These are phyloP conservation scores for Odontothrips loti DNA, from an alignment of 2,888 invertebrate genomes.

Conservation along the genomic window DNA sequence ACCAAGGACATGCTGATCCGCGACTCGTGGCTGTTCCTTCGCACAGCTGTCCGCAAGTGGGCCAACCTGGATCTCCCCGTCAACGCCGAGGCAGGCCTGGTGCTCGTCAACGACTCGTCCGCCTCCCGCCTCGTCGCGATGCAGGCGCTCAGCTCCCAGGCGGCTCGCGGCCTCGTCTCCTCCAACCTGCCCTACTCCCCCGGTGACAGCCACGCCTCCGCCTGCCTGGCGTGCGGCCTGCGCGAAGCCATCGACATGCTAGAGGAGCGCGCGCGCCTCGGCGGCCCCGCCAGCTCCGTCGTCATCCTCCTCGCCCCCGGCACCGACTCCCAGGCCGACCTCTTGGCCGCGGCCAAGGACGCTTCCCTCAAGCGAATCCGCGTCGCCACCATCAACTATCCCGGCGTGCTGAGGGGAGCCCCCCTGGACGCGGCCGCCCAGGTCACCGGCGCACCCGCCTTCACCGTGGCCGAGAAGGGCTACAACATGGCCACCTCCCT, in stretches of 20 bases:
- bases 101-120: constrained; percentile 48
- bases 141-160: constrained; percentile 45
- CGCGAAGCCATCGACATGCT: constrained; percentile 48
- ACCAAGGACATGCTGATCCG: constrained; percentile 55
- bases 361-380: constrained; percentile 49
- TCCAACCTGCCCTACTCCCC: constrained; percentile 53
- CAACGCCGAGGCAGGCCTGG: constrained; percentile 53
- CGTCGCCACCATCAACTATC: constrained; percentile 55
- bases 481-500: constrained; percentile 52
- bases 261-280: constrained; percentile 45
- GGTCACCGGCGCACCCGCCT: constrained; percentile 49
- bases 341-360: constrained; percentile 43
- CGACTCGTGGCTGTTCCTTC: constrained; percentile 58
- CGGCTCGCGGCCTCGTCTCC: constrained; percentile 47
- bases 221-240: constrained; percentile 51
- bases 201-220: constrained; percentile 50
- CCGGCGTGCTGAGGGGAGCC: constrained; percentile 47
- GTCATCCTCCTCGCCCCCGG: constrained; percentile 56
- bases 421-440: constrained; percentile 50
- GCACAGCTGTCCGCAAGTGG: constrained; percentile 57
- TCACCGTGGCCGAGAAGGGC: constrained; percentile 53
- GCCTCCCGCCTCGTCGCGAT: constrained; percentile 42
- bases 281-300: constrained; percentile 53
- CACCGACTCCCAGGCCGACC: constrained; percentile 47
- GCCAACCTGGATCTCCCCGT: constrained; percentile 53